Conservation (phyloP, 1,140 invertebrate species). For the Mya arenaria region DNA sequence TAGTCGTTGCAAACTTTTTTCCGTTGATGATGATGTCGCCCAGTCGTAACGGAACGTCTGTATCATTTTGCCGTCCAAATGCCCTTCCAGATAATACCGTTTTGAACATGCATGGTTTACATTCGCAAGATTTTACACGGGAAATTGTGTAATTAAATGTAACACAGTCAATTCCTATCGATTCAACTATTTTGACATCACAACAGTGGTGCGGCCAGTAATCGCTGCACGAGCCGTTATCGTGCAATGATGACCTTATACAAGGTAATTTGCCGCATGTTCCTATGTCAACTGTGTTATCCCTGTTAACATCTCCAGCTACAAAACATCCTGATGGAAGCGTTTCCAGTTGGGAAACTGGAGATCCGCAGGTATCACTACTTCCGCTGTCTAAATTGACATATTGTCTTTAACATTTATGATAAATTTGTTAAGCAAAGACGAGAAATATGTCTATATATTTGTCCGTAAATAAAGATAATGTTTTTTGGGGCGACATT, state of each 20-base stretch:
- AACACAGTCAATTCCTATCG: not conserved
- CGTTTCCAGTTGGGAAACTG: not conserved
- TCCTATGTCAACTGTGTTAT: not conserved
- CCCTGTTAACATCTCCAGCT: not conserved
- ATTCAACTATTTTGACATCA: not conserved
- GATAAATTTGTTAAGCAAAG: no score
- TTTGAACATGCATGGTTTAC: not conserved
- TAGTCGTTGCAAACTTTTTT: not conserved
- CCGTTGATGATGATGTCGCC: not conserved
- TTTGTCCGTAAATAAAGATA: no score
- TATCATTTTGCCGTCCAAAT: not conserved
- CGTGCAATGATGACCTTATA: not conserved
- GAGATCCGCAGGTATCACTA: not conserved
- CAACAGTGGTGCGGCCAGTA: constrained; percentile 34
- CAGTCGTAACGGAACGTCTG: not conserved
- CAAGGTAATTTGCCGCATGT: constrained; percentile 19
- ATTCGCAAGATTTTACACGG: not conserved
- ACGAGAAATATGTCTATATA: no score
- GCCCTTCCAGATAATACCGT: not conserved
- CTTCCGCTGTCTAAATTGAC: no score
- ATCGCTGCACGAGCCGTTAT: constrained; percentile 13
- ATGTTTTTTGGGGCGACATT: no score
- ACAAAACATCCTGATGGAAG: not conserved
- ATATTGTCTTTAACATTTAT: no score
- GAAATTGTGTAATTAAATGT: not conserved